Conservation (phyloP, 1,140 invertebrate species). For the Tetragnatha versicolor region DNA sequence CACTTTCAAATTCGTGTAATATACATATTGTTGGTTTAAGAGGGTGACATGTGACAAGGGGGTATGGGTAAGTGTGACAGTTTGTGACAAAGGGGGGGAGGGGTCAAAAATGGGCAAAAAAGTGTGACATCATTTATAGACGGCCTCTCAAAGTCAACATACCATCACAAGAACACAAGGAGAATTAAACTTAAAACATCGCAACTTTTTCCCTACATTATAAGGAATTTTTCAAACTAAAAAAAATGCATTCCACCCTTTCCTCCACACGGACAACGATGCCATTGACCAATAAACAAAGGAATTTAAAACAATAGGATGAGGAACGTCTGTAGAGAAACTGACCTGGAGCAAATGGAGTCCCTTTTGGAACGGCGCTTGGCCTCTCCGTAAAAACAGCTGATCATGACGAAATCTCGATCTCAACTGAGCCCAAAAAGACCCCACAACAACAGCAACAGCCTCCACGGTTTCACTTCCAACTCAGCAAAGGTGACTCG, state of each 20-base stretch:
- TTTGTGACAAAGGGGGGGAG: too few relatives aligned
- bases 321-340: too few relatives aligned
- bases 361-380: slow-evolving; percentile 9
- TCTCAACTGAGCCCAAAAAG: neutral
- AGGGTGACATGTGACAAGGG: too few relatives aligned
- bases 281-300: too few relatives aligned
- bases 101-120: too few relatives aligned
- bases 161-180: too few relatives aligned
- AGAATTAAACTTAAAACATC: neutral
- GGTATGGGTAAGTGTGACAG: too few relatives aligned
- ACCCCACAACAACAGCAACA: neutral
- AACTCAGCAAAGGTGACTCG: slow-evolving; percentile 8
- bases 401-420: slow-evolving; percentile 21
- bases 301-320: too few relatives aligned
- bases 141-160: too few relatives aligned
- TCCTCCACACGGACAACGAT: neutral
- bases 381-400: slow-evolving; percentile 19
- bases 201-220: neutral
- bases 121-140: too few relatives aligned
- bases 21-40: too few relatives aligned
- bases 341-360: slow-evolving; percentile 35
- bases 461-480: neutral
- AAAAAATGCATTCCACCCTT: neutral
- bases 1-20: too few relatives aligned
- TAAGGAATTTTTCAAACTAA: neutral